phyloP scores from a whole-genome alignment of 1,140 invertebrate genomes.

The Drosophila baimaii region DNA sequence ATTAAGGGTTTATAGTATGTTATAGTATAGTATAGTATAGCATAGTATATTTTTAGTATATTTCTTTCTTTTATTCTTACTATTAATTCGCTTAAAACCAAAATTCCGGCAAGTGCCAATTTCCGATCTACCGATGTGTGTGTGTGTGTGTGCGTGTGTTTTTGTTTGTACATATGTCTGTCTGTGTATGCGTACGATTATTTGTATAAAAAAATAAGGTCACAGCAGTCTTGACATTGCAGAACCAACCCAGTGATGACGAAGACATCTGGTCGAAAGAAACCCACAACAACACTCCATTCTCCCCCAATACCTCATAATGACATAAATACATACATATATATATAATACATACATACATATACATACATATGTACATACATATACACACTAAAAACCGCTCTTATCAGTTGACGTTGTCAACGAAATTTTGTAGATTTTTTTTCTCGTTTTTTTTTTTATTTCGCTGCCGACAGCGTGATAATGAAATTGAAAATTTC shows the following conservation, averaged over 20 bases:
- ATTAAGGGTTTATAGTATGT: too few relatives aligned
- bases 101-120: constrained; percentile 11
- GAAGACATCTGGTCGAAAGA: constrained; percentile 12
- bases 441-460: constrained; percentile 8
- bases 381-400: background rate
- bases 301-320: background rate
- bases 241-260: constrained; percentile 44
- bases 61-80: background rate
- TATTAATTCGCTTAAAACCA: background rate
- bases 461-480: constrained; percentile 45
- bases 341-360: too few relatives aligned
- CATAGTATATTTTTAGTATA: too few relatives aligned
- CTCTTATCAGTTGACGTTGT: constrained; percentile 60
- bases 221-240: constrained; percentile 76
- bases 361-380: background rate
- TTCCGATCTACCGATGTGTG: background rate
- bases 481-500: constrained; percentile 84
- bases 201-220: constrained; percentile 68
- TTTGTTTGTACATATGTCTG: background rate
- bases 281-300: constrained; percentile 1
- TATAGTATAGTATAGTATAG: too few relatives aligned
- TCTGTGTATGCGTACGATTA: background rate
- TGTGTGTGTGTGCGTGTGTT: background rate
- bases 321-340: background rate
- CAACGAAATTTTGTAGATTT: constrained; percentile 39